Percentiles rank a stretch among this genome's conserved stretches.
phyloP scores from a whole-genome alignment of 2,888 invertebrate species.

The Aplocera efformata region DNA sequence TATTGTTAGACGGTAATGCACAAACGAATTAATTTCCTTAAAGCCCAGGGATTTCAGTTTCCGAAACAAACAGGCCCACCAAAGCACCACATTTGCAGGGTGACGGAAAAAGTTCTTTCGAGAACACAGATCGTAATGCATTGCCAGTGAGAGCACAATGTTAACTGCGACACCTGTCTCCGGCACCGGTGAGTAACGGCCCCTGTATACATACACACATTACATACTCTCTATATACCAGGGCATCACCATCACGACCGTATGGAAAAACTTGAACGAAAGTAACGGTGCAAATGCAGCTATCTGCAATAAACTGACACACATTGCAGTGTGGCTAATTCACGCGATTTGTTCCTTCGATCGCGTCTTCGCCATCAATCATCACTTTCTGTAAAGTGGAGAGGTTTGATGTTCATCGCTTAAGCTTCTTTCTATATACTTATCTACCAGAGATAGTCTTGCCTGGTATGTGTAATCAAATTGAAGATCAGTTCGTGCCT shows the following conservation, averaged over 20 bases:
- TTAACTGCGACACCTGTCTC: constrained; percentile 41
- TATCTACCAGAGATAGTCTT: no score
- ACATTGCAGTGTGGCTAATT: constrained; percentile 39
- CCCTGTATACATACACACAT: constrained; percentile 25
- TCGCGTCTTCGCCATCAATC: constrained; percentile 28
- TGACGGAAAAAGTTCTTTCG: constrained; percentile 8
- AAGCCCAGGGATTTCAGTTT: no score
- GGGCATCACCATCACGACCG: constrained; percentile 46
- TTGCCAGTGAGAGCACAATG: constrained; percentile 17
- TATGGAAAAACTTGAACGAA: constrained; percentile 57
- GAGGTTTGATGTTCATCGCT: constrained; percentile 14
- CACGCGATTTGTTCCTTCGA: constrained; percentile 32
- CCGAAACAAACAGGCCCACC: no score
- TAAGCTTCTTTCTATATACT: no score
- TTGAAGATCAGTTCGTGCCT: constrained; percentile 20
- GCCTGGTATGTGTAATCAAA: background rate
- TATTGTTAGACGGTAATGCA: no score
- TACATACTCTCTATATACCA: constrained; percentile 19
- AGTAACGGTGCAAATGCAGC: constrained; percentile 53
- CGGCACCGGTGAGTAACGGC: constrained; percentile 62
- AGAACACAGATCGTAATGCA: constrained; percentile 17
- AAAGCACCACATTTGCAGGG: background rate
- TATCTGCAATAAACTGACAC: constrained; percentile 42
- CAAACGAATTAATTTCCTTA: no score
- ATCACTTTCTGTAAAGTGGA: constrained; percentile 22